Evolutionary conservation across 2,888 invertebrate genomes (phyloP).

Genomic region (Chalcis sispes): DNA sequence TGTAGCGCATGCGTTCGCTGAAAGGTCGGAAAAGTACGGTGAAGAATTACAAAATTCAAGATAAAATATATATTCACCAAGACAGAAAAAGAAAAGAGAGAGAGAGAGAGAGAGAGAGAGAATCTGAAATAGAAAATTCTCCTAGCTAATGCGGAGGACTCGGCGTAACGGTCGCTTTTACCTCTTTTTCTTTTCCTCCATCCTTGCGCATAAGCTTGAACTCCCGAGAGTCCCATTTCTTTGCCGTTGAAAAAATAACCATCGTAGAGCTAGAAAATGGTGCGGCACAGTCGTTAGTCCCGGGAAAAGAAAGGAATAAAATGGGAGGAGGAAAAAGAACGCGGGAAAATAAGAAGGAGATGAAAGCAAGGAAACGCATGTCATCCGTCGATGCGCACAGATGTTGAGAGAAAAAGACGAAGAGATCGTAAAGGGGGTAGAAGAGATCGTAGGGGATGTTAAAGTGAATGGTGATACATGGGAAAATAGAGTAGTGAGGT

Average conservation of each 20-base stretch:
- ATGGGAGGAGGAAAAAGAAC: background rate
- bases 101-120: too few species aligned
- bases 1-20: too few species aligned
- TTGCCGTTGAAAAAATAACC: constrained; percentile 57
- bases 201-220: constrained; percentile 58
- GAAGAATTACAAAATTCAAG: constrained; percentile 60
- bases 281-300: background rate
- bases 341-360: background rate
- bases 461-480: constrained; percentile 43
- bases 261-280: constrained; percentile 41
- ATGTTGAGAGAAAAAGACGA: background rate
- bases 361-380: background rate
- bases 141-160: constrained; percentile 64
- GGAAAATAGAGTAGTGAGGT: background rate
- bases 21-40: too few species aligned
- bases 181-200: constrained; percentile 56
- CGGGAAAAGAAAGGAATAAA: background rate
- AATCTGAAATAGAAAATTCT: constrained; percentile 70
- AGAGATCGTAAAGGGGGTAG: constrained; percentile 10
- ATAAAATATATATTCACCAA: constrained; percentile 70
- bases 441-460: constrained; percentile 26
- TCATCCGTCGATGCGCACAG: background rate
- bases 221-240: constrained; percentile 61
- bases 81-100: too few species aligned
- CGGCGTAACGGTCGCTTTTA: constrained; percentile 40